Conservation (phyloP, 2,113 vertebrate genomes). For the Peromyscus leucopus region DNA sequence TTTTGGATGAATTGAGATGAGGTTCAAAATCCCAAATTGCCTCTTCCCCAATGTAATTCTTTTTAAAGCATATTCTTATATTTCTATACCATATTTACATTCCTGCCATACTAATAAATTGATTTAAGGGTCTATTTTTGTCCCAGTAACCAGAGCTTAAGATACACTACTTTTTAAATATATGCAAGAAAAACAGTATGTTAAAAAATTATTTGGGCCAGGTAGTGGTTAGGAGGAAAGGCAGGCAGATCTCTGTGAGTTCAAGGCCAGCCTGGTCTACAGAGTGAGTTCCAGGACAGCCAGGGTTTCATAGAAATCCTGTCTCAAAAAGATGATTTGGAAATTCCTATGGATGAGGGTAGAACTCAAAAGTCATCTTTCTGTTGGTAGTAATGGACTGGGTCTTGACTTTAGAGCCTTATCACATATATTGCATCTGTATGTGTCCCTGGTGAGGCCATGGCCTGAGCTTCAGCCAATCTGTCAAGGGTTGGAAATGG, state of each 20-base stretch:
- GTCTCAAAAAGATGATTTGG: neutral
- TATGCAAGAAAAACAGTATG: conserved; percentile 16
- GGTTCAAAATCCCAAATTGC: neutral
- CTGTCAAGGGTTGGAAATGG: neutral
- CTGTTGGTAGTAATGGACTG: neutral
- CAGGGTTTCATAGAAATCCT: neutral
- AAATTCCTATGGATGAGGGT: neutral
- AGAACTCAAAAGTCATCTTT: neutral
- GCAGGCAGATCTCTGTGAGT: neutral
- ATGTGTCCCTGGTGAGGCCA: neutral
- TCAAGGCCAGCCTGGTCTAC: neutral
- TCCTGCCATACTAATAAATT: neutral
- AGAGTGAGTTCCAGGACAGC: neutral
- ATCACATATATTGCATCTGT: neutral
- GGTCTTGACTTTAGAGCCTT: neutral
- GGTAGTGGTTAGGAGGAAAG: neutral
- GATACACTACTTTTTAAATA: neutral
- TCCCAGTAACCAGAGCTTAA: conserved; percentile 8
- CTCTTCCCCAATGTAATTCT: neutral
- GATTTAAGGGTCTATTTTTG: conserved; percentile 21
- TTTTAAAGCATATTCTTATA: conserved; percentile 4
- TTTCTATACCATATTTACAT: conserved; percentile 24
- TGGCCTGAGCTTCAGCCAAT: conserved; percentile 39
- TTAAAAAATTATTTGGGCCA: neutral
- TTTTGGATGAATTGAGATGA: conserved; percentile 9